phyloP scores from a whole-genome alignment of 2,797 vertebrate genomes.

The Falco peregrinus region DNA sequence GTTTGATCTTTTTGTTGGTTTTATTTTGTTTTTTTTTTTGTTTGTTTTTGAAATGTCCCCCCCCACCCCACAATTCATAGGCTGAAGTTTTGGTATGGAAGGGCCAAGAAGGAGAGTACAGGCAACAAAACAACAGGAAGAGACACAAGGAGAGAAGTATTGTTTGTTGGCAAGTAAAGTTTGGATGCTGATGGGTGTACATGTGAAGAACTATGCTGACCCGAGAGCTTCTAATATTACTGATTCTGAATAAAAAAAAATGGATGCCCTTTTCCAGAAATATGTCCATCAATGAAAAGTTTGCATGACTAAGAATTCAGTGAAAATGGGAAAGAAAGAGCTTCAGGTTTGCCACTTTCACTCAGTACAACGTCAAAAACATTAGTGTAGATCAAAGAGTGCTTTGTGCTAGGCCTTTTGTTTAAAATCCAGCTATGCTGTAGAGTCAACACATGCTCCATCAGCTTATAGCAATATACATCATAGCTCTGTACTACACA shows the following conservation, averaged over 20 bases:
- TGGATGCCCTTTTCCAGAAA: background rate
- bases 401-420: background rate
- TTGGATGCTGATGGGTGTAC: background rate
- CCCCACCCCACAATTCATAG: accelerated
- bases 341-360: background rate
- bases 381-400: background rate
- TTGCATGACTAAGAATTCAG: background rate
- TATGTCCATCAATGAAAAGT: background rate
- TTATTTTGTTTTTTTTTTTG: too few relatives aligned
- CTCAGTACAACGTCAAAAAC: background rate
- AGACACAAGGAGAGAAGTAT: background rate
- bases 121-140: background rate
- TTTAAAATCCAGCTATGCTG: background rate
- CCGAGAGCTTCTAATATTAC: background rate
- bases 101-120: background rate
- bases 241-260: background rate
- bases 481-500: background rate
- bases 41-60: background rate
- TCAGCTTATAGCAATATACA: background rate
- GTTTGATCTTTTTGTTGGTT: background rate
- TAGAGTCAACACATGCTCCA: background rate
- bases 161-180: background rate
- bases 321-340: background rate
- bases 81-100: background rate
- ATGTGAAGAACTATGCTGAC: background rate